Base-by-base conservation (phyloP, 1,140 invertebrate species). In the Nephotettix cincticeps region DNA sequence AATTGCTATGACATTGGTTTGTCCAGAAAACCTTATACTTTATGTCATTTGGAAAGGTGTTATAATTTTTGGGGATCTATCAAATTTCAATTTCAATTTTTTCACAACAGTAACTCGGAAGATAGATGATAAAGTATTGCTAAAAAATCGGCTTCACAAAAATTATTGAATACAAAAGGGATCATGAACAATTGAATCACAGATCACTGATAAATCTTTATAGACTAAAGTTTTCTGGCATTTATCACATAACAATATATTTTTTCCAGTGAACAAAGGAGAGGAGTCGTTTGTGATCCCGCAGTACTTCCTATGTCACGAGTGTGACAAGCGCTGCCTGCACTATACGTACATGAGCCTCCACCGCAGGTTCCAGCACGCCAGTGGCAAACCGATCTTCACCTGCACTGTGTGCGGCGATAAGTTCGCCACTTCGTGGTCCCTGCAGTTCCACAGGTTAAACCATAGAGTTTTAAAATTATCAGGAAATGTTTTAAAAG, bases 221-320 rank as follows among this genome's bases (percentile, higher is more conserved):
- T n/a, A n/a, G n/a, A n/a, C n/a, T 58, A 9, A 23, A 25, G 23
- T 58, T 58, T 3, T 21, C 27, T 21, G 23, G 13, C 9, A 23
- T 58, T 21, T 58, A 23, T 25, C 28, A 54, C 3, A 19, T 54
- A 4, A 9, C n/a, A 54, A n/a, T 54, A n/a, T n/a, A n/a, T n/a
- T 54, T 25, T 13, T 36, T 36, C 32, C 32, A 36, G 32, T 36
- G 32, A 36, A 36, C 32, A 14, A 36, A 36, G 32, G 32, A 6
- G 32, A 36, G 23, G 28, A 21, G 23, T 79, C 78, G 1, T 85
- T 84, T 66, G 81, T 81, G 0, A 82, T 84, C 3, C 82, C 81
- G 29, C 84, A 84, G 68, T 83, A 84, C 70, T 85, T 85, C 71
- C 56, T 84, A n/a, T 85, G 84, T 70, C 80, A 83, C 21, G 4